A percentile compares a stretch with the other conserved stretches of the same genome.
Evolutionary conservation across 1,140 invertebrate genomes (phyloP).

Genomic region (Zeugodacus cucurbitae): DNA sequence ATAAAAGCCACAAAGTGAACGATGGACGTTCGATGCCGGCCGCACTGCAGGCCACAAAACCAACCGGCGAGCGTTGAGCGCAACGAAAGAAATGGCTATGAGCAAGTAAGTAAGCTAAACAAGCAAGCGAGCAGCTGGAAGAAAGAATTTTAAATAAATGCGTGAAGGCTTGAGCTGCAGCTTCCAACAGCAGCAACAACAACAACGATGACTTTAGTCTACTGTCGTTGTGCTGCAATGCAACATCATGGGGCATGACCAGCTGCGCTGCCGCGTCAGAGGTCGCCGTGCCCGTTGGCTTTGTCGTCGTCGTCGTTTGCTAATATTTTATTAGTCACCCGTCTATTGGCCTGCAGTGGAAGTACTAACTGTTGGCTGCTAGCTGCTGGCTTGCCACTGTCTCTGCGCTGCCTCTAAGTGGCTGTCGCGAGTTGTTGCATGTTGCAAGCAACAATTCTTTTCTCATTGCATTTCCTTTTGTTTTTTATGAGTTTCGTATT

Average conservation of each 20-base stretch:
- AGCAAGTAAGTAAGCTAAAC: neutral
- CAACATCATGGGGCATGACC: neutral
- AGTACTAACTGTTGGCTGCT: neutral
- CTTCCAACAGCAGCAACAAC: neutral
- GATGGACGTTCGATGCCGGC: neutral
- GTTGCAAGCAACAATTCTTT: slow-evolving; percentile 2
- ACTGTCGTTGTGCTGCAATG: neutral
- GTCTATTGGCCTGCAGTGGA: neutral
- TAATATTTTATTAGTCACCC: slow-evolving; percentile 25
- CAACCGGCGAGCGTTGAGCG: neutral
- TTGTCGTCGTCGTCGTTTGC: neutral
- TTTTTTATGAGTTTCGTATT: neutral
- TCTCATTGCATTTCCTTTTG: slow-evolving; percentile 3
- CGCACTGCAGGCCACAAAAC: neutral
- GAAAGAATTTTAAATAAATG: slow-evolving; percentile 27
- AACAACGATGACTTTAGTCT: neutral
- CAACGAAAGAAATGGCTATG: neutral
- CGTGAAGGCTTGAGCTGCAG: slow-evolving; percentile 16
- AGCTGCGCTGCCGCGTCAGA: neutral
- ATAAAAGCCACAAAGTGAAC: slow-evolving; percentile 37
- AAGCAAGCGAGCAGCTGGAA: neutral
- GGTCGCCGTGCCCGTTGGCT: neutral
- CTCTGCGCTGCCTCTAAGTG: neutral
- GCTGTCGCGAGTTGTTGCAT: neutral
- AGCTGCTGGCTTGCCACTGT: neutral